phyloP scores from a whole-genome alignment of 2,113 vertebrate species.

The Entosphenus tridentatus region DNA sequence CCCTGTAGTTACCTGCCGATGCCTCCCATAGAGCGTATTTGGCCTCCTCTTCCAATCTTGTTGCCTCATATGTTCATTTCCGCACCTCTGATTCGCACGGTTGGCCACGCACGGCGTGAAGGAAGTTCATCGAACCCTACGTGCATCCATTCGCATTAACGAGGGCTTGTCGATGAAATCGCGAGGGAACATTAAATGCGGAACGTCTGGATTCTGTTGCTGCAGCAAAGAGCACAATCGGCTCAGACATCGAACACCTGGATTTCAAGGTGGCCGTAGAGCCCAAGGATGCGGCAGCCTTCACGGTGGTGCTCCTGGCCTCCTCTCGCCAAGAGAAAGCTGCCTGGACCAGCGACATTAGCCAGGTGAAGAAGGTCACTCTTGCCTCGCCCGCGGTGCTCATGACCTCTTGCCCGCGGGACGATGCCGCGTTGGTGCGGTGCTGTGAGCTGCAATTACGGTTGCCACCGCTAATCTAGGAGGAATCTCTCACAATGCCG shows the following conservation, averaged over 20 bases:
- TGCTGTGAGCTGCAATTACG: too few relatives aligned
- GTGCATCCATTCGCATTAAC: not conserved
- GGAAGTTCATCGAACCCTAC: not conserved
- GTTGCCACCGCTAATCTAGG: too few relatives aligned
- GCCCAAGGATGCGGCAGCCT: constrained; percentile 41
- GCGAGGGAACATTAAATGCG: too few relatives aligned
- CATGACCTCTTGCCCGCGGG: too few relatives aligned
- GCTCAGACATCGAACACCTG: constrained; percentile 63
- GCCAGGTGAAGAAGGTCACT: constrained; percentile 40
- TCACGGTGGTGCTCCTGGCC: constrained; percentile 69
- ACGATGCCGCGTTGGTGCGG: too few relatives aligned
- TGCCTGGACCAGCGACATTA: constrained; percentile 94
- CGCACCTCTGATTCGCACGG: not conserved
- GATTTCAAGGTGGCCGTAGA: constrained; percentile 91
- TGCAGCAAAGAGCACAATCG: constrained; percentile 41
- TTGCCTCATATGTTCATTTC: constrained; percentile 10
- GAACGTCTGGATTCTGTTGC: not conserved
- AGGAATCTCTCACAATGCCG: too few relatives aligned
- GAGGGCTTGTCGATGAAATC: too few relatives aligned
- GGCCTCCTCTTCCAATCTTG: constrained; percentile 7
- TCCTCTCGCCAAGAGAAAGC: constrained; percentile 88
- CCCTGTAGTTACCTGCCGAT: too few relatives aligned
- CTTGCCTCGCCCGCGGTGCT: not conserved
- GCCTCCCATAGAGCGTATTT: too few relatives aligned
- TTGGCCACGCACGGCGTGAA: too few relatives aligned